Conservation (phyloP, 2,888 invertebrate genomes). For the Bibio marci region DNA sequence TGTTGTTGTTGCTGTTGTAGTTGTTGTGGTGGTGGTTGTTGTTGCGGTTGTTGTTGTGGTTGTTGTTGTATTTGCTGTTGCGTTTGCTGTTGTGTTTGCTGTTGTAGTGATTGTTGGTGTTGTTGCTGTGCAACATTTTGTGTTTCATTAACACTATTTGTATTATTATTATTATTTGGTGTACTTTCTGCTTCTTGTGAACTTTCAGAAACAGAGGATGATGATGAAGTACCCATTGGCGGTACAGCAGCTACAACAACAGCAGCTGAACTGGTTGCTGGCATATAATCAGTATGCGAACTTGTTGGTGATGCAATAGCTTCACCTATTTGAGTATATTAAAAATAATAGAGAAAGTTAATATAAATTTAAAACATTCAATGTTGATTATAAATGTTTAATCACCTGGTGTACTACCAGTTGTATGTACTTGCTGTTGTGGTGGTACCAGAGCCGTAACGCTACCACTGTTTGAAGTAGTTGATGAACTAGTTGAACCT, state of each 20-base stretch:
- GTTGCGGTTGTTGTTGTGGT: no score
- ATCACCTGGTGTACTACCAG: slow-evolving; percentile 20
- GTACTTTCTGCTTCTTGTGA: slow-evolving; percentile 29
- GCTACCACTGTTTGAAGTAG: slow-evolving; percentile 1
- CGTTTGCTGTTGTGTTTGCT: no score
- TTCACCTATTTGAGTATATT: slow-evolving; percentile 25
- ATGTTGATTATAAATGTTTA: no score
- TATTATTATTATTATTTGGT: no score
- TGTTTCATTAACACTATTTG: no score
- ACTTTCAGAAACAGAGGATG: slow-evolving; percentile 20
- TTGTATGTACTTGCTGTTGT: slow-evolving; percentile 42
- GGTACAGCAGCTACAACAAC: slow-evolving; percentile 48
- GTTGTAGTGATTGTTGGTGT: no score
- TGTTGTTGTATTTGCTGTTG: no score
- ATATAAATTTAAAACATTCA: no score
- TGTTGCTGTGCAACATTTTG: no score
- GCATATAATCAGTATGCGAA: slow-evolving; percentile 69
- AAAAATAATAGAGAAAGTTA: no score
- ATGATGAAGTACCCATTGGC: slow-evolving; percentile 30
- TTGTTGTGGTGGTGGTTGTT: no score
- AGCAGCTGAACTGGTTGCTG: slow-evolving; percentile 56
- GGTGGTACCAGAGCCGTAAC: slow-evolving; percentile 38
- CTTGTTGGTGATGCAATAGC: slow-evolving; percentile 51
- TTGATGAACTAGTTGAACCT: slow-evolving; percentile 11
- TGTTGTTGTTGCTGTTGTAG: no score